These are phyloP conservation scores for Polietes domitor DNA, from an alignment of 2,888 invertebrate species.

Conservation along the genomic window DNA sequence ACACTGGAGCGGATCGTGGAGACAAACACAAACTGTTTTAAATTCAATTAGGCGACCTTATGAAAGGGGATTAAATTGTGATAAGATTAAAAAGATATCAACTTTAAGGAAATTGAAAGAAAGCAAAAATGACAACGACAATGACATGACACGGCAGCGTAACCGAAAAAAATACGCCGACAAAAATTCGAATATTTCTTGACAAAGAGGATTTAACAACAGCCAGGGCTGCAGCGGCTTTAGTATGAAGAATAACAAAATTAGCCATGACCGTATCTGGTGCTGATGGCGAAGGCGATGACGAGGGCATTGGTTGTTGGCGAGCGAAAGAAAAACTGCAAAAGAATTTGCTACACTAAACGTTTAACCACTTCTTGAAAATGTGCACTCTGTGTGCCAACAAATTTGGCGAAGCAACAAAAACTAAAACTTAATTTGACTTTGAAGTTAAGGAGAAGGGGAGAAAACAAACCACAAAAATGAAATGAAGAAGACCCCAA, in stretches of 20 bases:
- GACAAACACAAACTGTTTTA: conserved; percentile 56
- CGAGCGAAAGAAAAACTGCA: conserved; percentile 35
- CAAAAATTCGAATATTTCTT: conserved; percentile 48
- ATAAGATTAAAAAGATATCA: conserved; percentile 65
- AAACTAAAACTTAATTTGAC: conserved; percentile 10
- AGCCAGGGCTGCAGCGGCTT: background rate
- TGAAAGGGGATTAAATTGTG: conserved; percentile 66
- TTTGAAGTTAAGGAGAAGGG: conserved; percentile 12
- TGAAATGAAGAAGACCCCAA: background rate
- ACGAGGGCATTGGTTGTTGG: background rate
- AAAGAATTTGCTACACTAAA: conserved; percentile 56
- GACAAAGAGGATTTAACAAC: conserved; percentile 63
- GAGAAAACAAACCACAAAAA: conserved; percentile 35
- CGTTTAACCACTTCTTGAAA: conserved; percentile 54
- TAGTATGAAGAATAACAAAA: conserved; percentile 50
- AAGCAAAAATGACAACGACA: conserved; percentile 47
- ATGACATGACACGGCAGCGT: conserved; percentile 62
- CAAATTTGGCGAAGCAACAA: conserved; percentile 13
- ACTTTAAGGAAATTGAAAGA: conserved; percentile 43
- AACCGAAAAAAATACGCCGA: conserved; percentile 27
- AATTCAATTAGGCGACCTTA: conserved; percentile 64
- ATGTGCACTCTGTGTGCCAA: background rate
- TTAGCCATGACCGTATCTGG: conserved; percentile 53
- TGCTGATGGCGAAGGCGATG: conserved; percentile 29
- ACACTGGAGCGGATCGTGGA: conserved; percentile 15